phyloP scores from a whole-genome alignment of 2,888 invertebrate species.

The Dolomedes plantarius region DNA sequence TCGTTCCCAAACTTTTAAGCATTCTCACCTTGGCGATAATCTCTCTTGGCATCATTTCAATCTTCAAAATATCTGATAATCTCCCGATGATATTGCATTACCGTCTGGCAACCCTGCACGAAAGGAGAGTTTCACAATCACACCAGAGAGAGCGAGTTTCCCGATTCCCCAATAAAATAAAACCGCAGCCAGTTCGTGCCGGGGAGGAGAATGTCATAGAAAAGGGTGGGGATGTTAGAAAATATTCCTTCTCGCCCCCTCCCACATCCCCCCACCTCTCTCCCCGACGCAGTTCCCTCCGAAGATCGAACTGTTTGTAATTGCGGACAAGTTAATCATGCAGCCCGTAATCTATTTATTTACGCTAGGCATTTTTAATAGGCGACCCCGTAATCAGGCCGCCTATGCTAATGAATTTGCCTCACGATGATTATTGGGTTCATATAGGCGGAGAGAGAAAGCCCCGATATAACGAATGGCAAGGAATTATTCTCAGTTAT shows the following conservation, averaged over 20 bases:
- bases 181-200: conserved; percentile 45
- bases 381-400: conserved; percentile 50
- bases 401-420: conserved; percentile 57
- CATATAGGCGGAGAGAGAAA: conserved; percentile 16
- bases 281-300: background rate
- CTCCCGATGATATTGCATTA: conserved; percentile 63
- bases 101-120: conserved; percentile 28
- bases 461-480: conserved; percentile 10
- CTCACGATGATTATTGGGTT: conserved; percentile 43
- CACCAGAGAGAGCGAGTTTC: conserved; percentile 56
- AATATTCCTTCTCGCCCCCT: background rate
- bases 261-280: background rate
- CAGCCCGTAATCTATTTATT: conserved; percentile 63
- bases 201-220: conserved; percentile 5
- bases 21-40: conserved; percentile 24
- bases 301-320: conserved; percentile 67
- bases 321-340: conserved; percentile 68
- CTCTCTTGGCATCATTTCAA: conserved; percentile 59
- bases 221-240: conserved; percentile 15
- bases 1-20: background rate
- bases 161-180: conserved; percentile 67
- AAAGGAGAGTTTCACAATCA: conserved; percentile 63
- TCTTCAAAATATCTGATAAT: conserved; percentile 62
- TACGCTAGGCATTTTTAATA: conserved; percentile 63
- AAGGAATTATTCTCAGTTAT: conserved; percentile 32